Percentiles rank a stretch among this genome's conserved stretches.
Evolutionary conservation across 2,797 vertebrate species (phyloP).

Genomic region (Sebastes iracundus): DNA sequence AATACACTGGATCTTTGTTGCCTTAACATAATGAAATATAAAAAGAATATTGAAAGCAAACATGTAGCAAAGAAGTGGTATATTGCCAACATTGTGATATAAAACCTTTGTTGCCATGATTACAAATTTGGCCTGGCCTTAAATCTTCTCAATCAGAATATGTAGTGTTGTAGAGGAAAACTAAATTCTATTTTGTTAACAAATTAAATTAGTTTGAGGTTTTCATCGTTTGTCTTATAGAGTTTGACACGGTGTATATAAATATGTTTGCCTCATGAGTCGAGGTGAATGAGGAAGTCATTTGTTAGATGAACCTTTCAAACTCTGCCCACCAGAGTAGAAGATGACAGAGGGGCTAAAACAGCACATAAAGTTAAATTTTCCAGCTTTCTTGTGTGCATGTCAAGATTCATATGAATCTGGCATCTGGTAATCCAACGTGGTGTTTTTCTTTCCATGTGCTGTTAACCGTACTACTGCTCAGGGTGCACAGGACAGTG

Average conservation of each 20-base stretch:
- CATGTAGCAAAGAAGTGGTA: background rate
- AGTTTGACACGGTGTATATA: constrained; percentile 21
- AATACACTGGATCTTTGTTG: too few relatives aligned
- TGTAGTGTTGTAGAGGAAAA: background rate
- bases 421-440: constrained; percentile 57
- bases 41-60: background rate
- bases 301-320: constrained; percentile 53
- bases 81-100: background rate
- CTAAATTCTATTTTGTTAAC: constrained; percentile 10
- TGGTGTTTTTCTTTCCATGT: constrained; percentile 87
- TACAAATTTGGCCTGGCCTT: background rate
- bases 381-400: constrained; percentile 69
- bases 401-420: constrained; percentile 64
- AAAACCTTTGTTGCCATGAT: background rate
- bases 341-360: constrained; percentile 62
- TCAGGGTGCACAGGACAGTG: constrained; percentile 78
- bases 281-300: constrained; percentile 45
- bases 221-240: constrained; percentile 27
- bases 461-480: constrained; percentile 78
- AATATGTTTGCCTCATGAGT: constrained; percentile 25
- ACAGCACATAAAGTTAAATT: constrained; percentile 48
- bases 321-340: constrained; percentile 61
- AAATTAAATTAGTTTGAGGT: constrained; percentile 21
- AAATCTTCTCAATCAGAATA: background rate
- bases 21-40: too few relatives aligned